These are phyloP conservation scores for Saccostrea glomerata DNA, from an alignment of 1,140 invertebrate species.

Conservation along the genomic window DNA sequence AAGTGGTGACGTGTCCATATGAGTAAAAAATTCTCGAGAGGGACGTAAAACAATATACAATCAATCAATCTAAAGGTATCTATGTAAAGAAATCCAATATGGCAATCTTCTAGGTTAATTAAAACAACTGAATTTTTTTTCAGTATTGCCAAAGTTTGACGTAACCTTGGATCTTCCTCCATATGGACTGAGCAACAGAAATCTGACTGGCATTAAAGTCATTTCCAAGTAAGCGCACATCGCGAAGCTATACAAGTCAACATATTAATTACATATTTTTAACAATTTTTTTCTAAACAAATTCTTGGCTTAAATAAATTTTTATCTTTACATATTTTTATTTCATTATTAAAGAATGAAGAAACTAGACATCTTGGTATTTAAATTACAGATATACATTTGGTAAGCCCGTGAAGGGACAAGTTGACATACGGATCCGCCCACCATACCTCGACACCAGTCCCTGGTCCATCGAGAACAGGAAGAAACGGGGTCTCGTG, in stretches of 20 bases:
- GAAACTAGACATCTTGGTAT: background rate
- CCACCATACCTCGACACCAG: background rate
- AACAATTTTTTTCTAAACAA: too few relatives aligned
- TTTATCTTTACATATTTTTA: background rate
- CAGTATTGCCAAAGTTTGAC: conserved; percentile 68
- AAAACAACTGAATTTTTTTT: conserved; percentile 17
- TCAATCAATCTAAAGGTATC: too few relatives aligned
- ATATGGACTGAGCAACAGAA: conserved; percentile 55
- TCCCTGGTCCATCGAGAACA: background rate
- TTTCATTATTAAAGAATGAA: background rate
- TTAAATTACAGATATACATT: conserved; percentile 58
- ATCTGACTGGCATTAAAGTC: conserved; percentile 51
- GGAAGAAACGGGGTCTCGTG: background rate
- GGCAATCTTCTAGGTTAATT: background rate
- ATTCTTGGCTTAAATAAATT: too few relatives aligned
- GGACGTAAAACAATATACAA: too few relatives aligned
- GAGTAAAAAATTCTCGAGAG: too few relatives aligned
- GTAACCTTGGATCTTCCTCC: conserved; percentile 60
- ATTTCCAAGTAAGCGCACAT: conserved; percentile 59
- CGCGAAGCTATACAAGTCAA: background rate
- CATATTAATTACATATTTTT: too few relatives aligned
- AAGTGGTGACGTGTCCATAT: too few relatives aligned
- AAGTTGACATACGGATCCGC: conserved; percentile 43
- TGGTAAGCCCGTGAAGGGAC: conserved; percentile 62
- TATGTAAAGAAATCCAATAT: background rate